Base-by-base conservation (phyloP, 2,113 vertebrate genomes). In the Actinemys pallida region DNA sequence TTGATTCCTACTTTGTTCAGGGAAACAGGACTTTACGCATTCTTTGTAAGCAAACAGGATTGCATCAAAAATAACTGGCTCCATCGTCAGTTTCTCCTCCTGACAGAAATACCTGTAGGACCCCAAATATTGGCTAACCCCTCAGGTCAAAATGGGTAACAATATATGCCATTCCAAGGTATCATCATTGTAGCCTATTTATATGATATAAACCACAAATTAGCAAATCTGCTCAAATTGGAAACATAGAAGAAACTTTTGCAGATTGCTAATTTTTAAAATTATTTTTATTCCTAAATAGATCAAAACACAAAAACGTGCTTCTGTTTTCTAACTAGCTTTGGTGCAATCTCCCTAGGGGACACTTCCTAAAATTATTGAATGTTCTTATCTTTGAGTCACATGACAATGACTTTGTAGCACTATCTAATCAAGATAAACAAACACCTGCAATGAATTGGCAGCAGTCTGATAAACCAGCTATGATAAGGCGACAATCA, bases 351-450 rank as follows among this genome's bases (percentile, higher is more conserved):
- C 81, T 52, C 72, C 80, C 27, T 45, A 52, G 49, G n/a, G 29
- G 25, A 65, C 56, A 5, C 78, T 54, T 54, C 47, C 65, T 86
- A 35, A 72, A 45, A 42, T 3, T 27, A 92, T 91, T 59, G n/a
- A 86, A 78, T 80, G 7, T 69, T 24, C 81, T 93, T n/a, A n/a
- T 89, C 92, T 94, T 49, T 56, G 80, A 96, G 65, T 8, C 86
- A 65, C 2, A 57, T 91, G 90, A 79, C 78, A 85, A 76, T 88
- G 14, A 16, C 93, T 84, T 20, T 92, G 88, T 81, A 93, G 76
- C 17, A 31, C 93, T 96, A 97, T 97, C 97, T 96, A 52, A 94
- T 95, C 94, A 84, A 96, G 95, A 96, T 92, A 97, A 97, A 97
- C 92, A 93, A 96, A 97, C 97, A 90, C 54, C 97, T 94, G 96